A percentile compares a stretch with the other conserved stretches of the same genome.
phyloP scores from a whole-genome alignment of 2,888 invertebrate species.

The Perdita meconis region DNA sequence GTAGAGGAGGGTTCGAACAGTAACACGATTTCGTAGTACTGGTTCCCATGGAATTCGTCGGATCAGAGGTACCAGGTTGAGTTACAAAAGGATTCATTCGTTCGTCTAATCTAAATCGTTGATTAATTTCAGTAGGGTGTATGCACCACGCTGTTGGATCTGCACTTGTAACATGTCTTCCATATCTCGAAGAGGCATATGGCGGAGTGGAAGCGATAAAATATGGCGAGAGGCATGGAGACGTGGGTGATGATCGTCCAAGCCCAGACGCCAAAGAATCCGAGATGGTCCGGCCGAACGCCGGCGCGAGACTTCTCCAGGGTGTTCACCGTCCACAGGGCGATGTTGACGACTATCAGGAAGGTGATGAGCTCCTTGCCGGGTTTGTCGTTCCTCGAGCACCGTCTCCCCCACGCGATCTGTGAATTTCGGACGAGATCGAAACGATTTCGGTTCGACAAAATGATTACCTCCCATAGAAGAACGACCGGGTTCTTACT shows the following conservation, averaged over 20 bases:
- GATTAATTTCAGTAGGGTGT: slow-evolving; percentile 18
- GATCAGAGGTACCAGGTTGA: not conserved
- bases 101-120: no score
- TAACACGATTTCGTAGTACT: not conserved
- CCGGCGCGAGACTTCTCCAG: slow-evolving; percentile 93
- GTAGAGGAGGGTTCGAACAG: not conserved
- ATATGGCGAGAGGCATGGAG: slow-evolving; percentile 94
- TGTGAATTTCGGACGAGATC: slow-evolving; percentile 69
- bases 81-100: not conserved
- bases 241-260: slow-evolving; percentile 97
- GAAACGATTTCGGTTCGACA: not conserved
- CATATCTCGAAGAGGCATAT: slow-evolving; percentile 97
- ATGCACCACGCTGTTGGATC: slow-evolving; percentile 76
- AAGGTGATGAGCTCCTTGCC: slow-evolving; percentile 95
- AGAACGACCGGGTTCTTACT: slow-evolving; percentile 61
- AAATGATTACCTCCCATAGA: not conserved
- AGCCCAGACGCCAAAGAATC: slow-evolving; percentile 94
- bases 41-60: not conserved
- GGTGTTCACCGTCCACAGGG: slow-evolving; percentile 94
- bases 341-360: slow-evolving; percentile 91
- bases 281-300: slow-evolving; percentile 92
- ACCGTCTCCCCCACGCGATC: slow-evolving; percentile 89
- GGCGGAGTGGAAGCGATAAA: slow-evolving; percentile 95
- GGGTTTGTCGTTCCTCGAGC: slow-evolving; percentile 90
- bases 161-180: slow-evolving; percentile 94